These are phyloP conservation scores for Galaxea fascicularis DNA, from an alignment of 92 coral and sea anemone genomes.

Conservation along the genomic window DNA sequence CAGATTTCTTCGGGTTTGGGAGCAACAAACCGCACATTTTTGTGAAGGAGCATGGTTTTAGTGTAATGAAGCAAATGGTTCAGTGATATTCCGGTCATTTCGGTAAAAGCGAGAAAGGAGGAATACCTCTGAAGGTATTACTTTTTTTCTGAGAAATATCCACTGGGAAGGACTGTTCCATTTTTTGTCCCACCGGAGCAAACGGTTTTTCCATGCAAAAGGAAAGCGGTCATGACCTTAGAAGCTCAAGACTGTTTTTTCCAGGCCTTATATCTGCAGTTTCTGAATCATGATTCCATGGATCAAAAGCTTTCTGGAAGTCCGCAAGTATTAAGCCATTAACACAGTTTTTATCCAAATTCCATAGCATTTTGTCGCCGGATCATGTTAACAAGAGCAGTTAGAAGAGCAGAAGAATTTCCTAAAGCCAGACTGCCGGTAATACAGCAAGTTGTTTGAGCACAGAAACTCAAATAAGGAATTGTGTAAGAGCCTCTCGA, in stretches of 20 bases:
- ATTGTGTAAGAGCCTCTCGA: constrained; percentile 29
- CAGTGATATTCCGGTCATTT: too few species aligned
- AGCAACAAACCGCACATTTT: too few species aligned
- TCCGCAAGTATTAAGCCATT: constrained; percentile 48
- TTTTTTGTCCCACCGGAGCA: too few species aligned
- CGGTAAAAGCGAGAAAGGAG: too few species aligned
- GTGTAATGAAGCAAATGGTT: too few species aligned
- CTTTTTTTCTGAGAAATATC: too few species aligned
- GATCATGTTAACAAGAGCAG: constrained; percentile 37
- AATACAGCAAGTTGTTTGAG: constrained; percentile 20
- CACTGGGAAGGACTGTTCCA: too few species aligned
- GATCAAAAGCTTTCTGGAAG: constrained; percentile 48
- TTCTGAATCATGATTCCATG: constrained; percentile 40
- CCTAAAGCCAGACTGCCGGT: constrained; percentile 39
- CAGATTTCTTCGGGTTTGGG: too few species aligned
- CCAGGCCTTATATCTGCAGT: constrained; percentile 36
- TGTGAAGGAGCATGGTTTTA: too few species aligned
- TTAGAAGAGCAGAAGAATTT: constrained; percentile 2
- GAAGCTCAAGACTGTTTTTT: constrained; percentile 29
- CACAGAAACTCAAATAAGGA: constrained; percentile 8
- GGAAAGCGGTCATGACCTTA: too few species aligned
- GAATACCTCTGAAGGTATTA: too few species aligned
- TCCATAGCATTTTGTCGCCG: constrained; percentile 22
- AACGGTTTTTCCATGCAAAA: too few species aligned
- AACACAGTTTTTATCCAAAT: constrained; percentile 22